Conservation (phyloP, 2,113 vertebrate genomes). For the Macrotus californicus region DNA sequence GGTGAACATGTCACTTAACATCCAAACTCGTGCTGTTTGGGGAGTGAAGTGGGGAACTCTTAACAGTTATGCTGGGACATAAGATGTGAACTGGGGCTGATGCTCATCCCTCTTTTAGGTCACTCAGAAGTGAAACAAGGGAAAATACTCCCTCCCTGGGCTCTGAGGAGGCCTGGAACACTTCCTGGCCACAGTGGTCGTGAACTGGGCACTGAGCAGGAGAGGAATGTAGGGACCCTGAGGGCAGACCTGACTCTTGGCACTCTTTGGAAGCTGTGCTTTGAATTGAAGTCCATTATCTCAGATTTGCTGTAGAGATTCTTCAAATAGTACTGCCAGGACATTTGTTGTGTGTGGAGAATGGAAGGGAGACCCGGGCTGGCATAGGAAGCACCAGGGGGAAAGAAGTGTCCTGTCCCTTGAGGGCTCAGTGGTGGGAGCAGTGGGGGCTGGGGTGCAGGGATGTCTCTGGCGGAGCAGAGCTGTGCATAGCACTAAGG, state of each 20-base stretch:
- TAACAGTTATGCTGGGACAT: background rate
- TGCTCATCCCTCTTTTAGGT: background rate
- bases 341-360: background rate
- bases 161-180: background rate
- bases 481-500: background rate
- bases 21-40: background rate
- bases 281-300: background rate
- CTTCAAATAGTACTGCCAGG: background rate
- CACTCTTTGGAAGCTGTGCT: background rate
- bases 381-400: background rate
- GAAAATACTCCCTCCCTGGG: background rate
- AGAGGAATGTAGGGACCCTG: background rate
- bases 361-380: background rate
- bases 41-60: background rate
- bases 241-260: background rate
- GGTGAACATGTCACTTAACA: background rate
- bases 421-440: background rate
- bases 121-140: background rate
- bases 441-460: too few relatives aligned
- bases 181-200: background rate
- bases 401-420: background rate
- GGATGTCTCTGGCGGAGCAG: background rate
- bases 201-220: background rate
- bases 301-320: background rate
- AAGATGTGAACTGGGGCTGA: background rate